Conservation (phyloP, 2,888 invertebrate species). For the Keiferia lycopersicella region DNA sequence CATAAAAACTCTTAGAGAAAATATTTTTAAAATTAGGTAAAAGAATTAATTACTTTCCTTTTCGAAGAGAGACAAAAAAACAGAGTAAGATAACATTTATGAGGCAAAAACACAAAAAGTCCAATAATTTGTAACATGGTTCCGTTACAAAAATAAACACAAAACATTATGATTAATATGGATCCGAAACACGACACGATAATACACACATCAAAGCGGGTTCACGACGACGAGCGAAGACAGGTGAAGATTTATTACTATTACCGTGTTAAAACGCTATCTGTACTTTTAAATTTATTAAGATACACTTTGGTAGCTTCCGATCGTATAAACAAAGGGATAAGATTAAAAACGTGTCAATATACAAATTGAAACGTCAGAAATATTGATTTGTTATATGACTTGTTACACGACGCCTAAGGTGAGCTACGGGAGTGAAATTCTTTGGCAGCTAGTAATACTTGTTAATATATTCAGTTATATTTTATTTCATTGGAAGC, state of each 20-base stretch:
- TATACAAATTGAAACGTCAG: constrained; percentile 78
- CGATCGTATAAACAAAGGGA: constrained; percentile 70
- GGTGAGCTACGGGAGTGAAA: constrained; percentile 52
- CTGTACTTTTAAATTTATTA: constrained; percentile 61
- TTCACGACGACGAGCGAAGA: constrained; percentile 57
- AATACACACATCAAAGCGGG: constrained; percentile 62
- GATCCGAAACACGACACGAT: constrained; percentile 58
- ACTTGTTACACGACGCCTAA: constrained; percentile 39
- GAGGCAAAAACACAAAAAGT: background rate
- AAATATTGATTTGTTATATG: constrained; percentile 68
- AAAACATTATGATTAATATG: constrained; percentile 57
- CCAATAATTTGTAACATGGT: constrained; percentile 2
- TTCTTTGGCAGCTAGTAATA: constrained; percentile 44
- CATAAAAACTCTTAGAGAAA: background rate
- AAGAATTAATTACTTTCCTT: too few species aligned
- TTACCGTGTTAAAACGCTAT: constrained; percentile 51
- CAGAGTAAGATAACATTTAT: background rate
- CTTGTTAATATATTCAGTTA: constrained; percentile 54
- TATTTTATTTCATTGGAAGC: constrained; percentile 28
- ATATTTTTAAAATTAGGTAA: too few species aligned
- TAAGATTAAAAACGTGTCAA: constrained; percentile 78
- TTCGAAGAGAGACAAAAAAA: background rate
- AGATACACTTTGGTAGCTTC: constrained; percentile 64
- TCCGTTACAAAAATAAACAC: constrained; percentile 20
- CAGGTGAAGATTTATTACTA: constrained; percentile 71